These are phyloP conservation scores for Drosophila flavopinicola DNA, from an alignment of 2,888 invertebrate species.

Conservation along the genomic window DNA sequence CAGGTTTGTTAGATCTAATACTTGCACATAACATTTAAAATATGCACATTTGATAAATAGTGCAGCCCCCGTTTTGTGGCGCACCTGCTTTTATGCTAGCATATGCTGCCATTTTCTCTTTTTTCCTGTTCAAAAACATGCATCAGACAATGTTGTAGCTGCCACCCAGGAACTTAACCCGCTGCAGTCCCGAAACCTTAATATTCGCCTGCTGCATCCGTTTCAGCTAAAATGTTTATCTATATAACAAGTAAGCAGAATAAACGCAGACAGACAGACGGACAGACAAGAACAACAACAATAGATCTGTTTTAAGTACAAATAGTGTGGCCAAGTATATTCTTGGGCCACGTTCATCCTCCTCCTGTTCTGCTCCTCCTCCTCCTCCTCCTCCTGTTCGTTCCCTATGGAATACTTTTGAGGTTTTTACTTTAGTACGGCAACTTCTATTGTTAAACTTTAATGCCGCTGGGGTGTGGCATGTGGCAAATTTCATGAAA, in stretches of 20 bases:
- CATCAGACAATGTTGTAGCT: constrained; percentile 51
- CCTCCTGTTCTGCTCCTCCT: background rate
- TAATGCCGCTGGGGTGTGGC: constrained; percentile 59
- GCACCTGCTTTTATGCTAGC: constrained; percentile 32
- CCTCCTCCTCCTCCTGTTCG: background rate
- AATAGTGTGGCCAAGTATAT: constrained; percentile 58
- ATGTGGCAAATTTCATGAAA: constrained; percentile 64
- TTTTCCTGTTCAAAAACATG: constrained; percentile 54
- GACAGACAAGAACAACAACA: constrained; percentile 27
- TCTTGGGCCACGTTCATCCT: constrained; percentile 5
- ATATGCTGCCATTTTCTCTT: constrained; percentile 61
- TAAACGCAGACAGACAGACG: constrained; percentile 29
- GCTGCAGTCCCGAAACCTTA: constrained; percentile 1
- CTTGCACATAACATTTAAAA: too few species aligned
- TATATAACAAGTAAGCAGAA: constrained; percentile 66
- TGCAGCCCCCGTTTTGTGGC: background rate
- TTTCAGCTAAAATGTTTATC: constrained; percentile 70
- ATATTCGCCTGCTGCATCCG: constrained; percentile 28
- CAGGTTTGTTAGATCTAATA: background rate
- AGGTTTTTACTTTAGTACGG: constrained; percentile 48
- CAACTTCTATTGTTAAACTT: constrained; percentile 65
- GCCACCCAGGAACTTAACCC: constrained; percentile 11
- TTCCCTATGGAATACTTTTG: constrained; percentile 52
- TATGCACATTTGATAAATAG: too few species aligned
- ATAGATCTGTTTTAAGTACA: constrained; percentile 76